Evolutionary conservation across 2,113 vertebrate genomes (phyloP).

Genomic region (Cranoglanis bouderius): DNA sequence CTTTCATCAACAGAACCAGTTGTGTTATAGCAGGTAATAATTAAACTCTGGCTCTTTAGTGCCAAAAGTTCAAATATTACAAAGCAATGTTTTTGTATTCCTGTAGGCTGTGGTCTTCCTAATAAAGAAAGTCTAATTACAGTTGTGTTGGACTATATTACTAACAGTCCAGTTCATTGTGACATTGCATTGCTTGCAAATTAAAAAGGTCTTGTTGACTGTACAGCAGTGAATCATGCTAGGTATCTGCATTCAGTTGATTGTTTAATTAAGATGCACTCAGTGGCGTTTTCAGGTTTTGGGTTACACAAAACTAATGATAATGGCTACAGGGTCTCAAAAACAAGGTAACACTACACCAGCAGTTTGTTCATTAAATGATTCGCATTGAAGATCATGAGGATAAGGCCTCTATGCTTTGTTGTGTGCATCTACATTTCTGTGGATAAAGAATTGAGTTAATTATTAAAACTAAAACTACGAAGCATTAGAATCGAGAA

Average conservation of each 20-base stretch:
- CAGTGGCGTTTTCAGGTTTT: constrained; percentile 34
- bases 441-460: background rate
- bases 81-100: background rate
- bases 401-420: background rate
- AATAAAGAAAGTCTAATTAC: constrained; percentile 18
- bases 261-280: constrained; percentile 45
- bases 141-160: constrained; percentile 7
- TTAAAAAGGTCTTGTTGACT: constrained; percentile 37
- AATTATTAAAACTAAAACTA: background rate
- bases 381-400: background rate
- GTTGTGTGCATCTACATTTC: background rate
- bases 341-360: constrained; percentile 39
- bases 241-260: background rate
- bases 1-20: background rate
- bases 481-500: background rate
- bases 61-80: background rate
- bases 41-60: background rate
- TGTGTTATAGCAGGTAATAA: background rate
- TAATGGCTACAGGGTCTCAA: constrained; percentile 28
- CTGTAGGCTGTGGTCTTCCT: background rate
- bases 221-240: background rate
- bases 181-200: constrained; percentile 21
- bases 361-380: constrained; percentile 9
- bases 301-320: constrained; percentile 35
- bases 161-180: constrained; percentile 19